Base-by-base conservation (phyloP, 1,140 invertebrate species). In the Phymorhynchus buccinoides region DNA sequence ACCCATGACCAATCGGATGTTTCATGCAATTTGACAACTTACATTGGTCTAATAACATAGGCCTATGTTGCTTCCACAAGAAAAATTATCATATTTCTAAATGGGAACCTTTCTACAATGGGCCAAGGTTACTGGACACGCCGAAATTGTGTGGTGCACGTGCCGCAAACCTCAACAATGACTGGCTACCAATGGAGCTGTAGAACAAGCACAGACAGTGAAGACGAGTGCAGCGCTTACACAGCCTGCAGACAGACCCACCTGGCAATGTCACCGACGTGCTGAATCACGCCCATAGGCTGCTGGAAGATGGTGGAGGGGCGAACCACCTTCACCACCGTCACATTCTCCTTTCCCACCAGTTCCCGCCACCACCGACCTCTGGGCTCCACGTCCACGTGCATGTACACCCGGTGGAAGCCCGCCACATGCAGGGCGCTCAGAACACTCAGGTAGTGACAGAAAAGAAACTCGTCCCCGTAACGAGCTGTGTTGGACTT, bases 291-390 rank as follows among this genome's bases (percentile, higher is more conserved):
- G 22, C 44, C 4, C 27, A 85, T 66, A 27, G 77, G 32, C 16
- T 87, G 85, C 35, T 81, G 80, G n/a, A 66, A 81, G 32, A 81
- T 39, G 3, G 56, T 39, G 32, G 7, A 0, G 1, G 80, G 56
- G 27, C 18, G 12, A 14, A 39, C 80, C 37, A 84, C 44, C 48
- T 37, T 66, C 12, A 84, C 35, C 22, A 85, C 80, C 9, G 66
- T 85, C n/a, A 85, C 84, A 14, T 82, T 85, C 73, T 85, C 84
- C 18, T 56, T 56, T 9, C 3, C 35, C 18, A 7, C 4, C 35
- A 85, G 68, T 32, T 82, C 22, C 18, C 75, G 6, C 84, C 84
- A 85, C 84, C 79, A 85, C 18, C 35, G 18, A 16, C 84, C 80
- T 30, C 30, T 12, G 27, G 80, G 84, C 42, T 75, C 62, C 18